A percentile compares a stretch with the other conserved stretches of the same genome.
These are phyloP conservation scores for Calcarius ornatus DNA, from an alignment of 2,113 vertebrate species.

Conservation along the genomic window DNA sequence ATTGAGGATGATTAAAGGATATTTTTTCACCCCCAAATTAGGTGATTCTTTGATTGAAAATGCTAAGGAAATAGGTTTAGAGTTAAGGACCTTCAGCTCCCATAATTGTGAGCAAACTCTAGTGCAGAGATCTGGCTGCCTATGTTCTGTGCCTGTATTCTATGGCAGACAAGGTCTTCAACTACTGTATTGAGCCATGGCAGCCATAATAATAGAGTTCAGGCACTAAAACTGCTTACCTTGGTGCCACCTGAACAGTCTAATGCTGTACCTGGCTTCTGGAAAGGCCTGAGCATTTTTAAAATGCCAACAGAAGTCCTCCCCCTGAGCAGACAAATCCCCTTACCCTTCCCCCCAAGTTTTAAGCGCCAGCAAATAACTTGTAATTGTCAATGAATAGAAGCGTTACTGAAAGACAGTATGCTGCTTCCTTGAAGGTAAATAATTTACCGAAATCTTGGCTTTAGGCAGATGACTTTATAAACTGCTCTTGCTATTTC, in stretches of 20 bases:
- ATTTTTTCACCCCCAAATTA: neutral
- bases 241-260: neutral
- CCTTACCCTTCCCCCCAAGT: neutral
- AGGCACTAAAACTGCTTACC: neutral
- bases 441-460: neutral
- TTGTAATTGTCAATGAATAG: neutral
- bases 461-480: conserved; percentile 16
- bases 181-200: neutral
- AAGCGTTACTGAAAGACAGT: neutral
- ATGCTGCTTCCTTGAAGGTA: neutral
- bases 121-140: neutral
- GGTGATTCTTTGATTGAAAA: neutral
- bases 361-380: neutral
- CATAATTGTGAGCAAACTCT: rapidly evolving
- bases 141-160: neutral
- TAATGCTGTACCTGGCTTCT: neutral
- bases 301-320: neutral
- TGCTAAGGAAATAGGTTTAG: neutral
- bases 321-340: neutral
- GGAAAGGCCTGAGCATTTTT: neutral
- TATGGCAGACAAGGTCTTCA: neutral
- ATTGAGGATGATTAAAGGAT: neutral
- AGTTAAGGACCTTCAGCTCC: neutral
- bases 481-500: neutral
- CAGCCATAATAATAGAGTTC: neutral